Conservation (phyloP, 2,888 invertebrate species). For the Drosophila bunnanda region DNA sequence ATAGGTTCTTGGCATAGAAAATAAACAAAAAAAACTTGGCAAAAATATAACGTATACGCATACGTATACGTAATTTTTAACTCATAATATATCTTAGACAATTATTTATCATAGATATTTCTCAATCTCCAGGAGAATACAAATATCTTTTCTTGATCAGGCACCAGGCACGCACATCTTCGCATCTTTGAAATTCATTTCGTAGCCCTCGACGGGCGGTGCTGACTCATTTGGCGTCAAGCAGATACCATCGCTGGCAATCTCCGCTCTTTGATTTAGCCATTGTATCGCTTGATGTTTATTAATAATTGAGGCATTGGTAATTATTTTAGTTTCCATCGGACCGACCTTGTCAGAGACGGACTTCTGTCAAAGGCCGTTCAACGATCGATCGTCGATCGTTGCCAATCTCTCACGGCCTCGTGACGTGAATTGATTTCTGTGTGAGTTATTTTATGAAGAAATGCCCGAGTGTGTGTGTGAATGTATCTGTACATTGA, state of each 20-base stretch:
- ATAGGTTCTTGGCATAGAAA: neutral
- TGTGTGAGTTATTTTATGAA: neutral
- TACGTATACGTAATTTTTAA: neutral
- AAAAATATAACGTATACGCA: neutral
- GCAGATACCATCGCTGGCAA: conserved; percentile 11
- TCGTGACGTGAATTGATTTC: conserved; percentile 16
- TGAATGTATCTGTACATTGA: neutral
- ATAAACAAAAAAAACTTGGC: neutral
- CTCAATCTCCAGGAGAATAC: neutral
- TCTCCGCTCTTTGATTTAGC: conserved; percentile 29
- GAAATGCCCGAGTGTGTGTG: too few species aligned
- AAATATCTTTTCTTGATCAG: neutral
- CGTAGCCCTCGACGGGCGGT: conserved; percentile 13
- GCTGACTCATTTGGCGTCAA: conserved; percentile 39
- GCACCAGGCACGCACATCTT: neutral
- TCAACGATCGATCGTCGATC: conserved; percentile 3
- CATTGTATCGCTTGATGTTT: conserved; percentile 40
- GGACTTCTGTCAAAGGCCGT: conserved; percentile 56
- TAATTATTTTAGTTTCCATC: conserved; percentile 57
- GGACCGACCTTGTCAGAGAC: conserved; percentile 63
- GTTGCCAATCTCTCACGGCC: conserved; percentile 17
- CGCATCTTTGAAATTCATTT: conserved; percentile 5
- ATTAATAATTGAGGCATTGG: conserved; percentile 63
- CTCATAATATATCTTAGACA: neutral
- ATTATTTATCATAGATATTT: neutral